Percentiles rank a stretch among this genome's conserved stretches.
Evolutionary conservation across 37 sponge, comb jelly and placozoan species (phyloP).

Genomic region (Hexactinellida sp.): DNA sequence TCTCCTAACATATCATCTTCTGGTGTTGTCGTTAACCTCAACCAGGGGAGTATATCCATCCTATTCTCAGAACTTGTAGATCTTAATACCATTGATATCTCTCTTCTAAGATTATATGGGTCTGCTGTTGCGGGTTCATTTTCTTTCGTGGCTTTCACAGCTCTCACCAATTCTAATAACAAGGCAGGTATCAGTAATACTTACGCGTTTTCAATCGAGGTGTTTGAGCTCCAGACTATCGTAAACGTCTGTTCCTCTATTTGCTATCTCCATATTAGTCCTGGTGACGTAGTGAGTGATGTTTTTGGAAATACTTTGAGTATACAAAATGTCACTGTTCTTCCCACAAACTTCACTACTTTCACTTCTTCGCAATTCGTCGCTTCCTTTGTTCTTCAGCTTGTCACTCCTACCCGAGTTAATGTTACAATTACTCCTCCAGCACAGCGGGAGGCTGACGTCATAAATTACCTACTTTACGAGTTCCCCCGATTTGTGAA

Average conservation of each 20-base stretch:
- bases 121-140: background rate
- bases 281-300: background rate
- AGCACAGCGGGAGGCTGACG: background rate
- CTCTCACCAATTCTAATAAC: background rate
- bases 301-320: background rate
- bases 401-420: background rate
- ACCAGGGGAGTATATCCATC: background rate
- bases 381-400: background rate
- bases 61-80: background rate
- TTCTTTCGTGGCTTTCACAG: background rate
- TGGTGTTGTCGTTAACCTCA: background rate
- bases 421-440: background rate
- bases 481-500: background rate
- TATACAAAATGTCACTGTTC: background rate
- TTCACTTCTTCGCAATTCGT: background rate
- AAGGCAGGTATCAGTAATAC: background rate
- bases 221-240: background rate
- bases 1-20: background rate
- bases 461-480: background rate
- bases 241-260: background rate
- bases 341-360: background rate
- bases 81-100: background rate
- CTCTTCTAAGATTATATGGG: background rate
- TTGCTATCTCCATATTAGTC: background rate
- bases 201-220: background rate